phyloP scores from a whole-genome alignment of 2,888 invertebrate species.

The Perizoma affinitatum region DNA sequence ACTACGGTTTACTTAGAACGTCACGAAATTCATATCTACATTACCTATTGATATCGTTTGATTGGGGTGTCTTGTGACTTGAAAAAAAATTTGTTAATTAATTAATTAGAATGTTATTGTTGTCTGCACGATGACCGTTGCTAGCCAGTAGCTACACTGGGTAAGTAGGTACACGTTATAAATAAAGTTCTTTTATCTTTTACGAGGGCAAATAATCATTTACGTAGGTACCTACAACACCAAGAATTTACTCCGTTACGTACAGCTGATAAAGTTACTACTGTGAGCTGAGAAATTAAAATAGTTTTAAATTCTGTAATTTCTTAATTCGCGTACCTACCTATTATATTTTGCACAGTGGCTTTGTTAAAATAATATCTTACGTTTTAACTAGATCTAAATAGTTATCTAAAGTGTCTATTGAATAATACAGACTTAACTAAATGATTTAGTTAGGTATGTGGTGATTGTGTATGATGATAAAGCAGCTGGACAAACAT shows the following conservation, averaged over 20 bases:
- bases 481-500: conserved; percentile 68
- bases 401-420: too few relatives aligned
- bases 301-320: conserved; percentile 1
- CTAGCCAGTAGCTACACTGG: conserved; percentile 33
- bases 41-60: too few relatives aligned
- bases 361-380: not conserved
- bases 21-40: too few relatives aligned
- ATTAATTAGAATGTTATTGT: conserved; percentile 40
- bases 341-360: too few relatives aligned
- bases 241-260: conserved; percentile 44
- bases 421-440: too few relatives aligned
- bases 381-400: too few relatives aligned
- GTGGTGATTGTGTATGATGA: conserved; percentile 51
- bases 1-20: too few relatives aligned
- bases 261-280: conserved; percentile 50
- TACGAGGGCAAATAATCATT: conserved; percentile 56
- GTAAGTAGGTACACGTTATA: conserved; percentile 45
- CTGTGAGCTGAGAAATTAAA: conserved; percentile 37
- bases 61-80: too few relatives aligned
- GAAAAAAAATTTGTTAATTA: too few relatives aligned
- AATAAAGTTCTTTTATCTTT: conserved; percentile 54
- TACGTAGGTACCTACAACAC: conserved; percentile 31
- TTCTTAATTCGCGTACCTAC: conserved; percentile 1
- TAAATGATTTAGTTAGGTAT: conserved; percentile 13
- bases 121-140: conserved; percentile 49